phyloP scores from a whole-genome alignment of 2,888 invertebrate species.

The Eurois occulta region DNA sequence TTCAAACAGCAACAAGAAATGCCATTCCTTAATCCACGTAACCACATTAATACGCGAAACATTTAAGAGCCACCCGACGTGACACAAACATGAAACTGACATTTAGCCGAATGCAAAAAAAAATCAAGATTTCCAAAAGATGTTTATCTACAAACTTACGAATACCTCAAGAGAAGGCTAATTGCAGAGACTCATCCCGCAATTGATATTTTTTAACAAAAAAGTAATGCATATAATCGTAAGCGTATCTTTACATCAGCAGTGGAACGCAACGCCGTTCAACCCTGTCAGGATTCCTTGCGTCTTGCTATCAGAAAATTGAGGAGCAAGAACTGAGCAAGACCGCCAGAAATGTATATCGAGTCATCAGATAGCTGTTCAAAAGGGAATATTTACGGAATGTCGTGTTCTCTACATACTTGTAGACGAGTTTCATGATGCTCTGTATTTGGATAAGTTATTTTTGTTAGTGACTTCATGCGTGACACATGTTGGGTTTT shows the following conservation, averaged over 20 bases:
- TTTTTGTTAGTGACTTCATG: conserved; percentile 55
- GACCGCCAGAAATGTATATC: conserved; percentile 57
- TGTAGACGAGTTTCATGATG: conserved; percentile 23
- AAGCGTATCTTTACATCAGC: conserved; percentile 62
- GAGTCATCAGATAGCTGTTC: conserved; percentile 60
- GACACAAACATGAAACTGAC: conserved; percentile 33
- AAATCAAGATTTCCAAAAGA: conserved; percentile 28
- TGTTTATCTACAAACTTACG: conserved; percentile 55
- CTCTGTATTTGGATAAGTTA: conserved; percentile 50
- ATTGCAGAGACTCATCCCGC: conserved; percentile 57
- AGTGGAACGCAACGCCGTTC: conserved; percentile 51
- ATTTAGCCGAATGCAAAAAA: conserved; percentile 49
- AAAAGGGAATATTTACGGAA: conserved; percentile 58
- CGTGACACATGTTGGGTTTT: conserved; percentile 45
- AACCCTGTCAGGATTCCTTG: conserved; percentile 54
- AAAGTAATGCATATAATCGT: conserved; percentile 59
- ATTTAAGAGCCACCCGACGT: conserved; percentile 59
- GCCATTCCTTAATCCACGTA: conserved; percentile 17
- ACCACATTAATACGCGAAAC: conserved; percentile 35
- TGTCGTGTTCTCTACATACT: conserved; percentile 50
- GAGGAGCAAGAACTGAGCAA: conserved; percentile 29
- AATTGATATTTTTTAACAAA: conserved; percentile 65
- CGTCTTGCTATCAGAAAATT: conserved; percentile 42
- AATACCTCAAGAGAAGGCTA: conserved; percentile 57
- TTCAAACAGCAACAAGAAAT: conserved; percentile 8